Percentiles rank a stretch among this genome's conserved stretches.
phyloP scores from a whole-genome alignment of 1,140 invertebrate species.

The Goniozus legneri region DNA sequence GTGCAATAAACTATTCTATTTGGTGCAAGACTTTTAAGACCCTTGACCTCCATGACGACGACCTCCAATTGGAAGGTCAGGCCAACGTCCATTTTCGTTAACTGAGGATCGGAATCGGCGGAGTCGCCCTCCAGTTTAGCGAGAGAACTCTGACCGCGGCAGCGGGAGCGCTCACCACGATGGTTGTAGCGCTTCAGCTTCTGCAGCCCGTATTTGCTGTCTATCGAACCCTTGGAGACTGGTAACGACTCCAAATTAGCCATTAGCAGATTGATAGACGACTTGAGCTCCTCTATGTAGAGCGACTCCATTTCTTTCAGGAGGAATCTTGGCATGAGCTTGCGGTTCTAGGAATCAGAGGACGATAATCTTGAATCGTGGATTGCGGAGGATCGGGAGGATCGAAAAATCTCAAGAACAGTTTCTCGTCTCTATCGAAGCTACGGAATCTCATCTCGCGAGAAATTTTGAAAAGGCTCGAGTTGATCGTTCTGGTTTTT shows the following conservation, averaged over 20 bases:
- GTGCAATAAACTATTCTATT: conserved; percentile 99
- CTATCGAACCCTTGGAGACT: conserved; percentile 94
- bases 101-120: conserved; percentile 84
- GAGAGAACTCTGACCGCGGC: conserved; percentile 76
- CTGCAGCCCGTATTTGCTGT: conserved; percentile 95
- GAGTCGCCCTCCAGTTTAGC: conserved; percentile 89
- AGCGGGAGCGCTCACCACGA: conserved; percentile 55
- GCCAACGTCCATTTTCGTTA: conserved; percentile 96
- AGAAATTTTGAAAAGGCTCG: no score
- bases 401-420: no score
- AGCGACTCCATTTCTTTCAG: conserved; percentile 99
- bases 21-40: conserved; percentile 91
- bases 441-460: no score
- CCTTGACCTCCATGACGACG: conserved; percentile 97
- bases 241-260: conserved; percentile 98
- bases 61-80: conserved; percentile 96
- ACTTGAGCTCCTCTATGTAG: conserved; percentile 97
- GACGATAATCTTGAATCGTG: no score
- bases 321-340: conserved; percentile 98
- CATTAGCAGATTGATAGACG: conserved; percentile 97
- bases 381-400: neutral
- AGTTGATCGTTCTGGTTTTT: no score
- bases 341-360: conserved; percentile 73
- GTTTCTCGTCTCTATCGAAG: no score
- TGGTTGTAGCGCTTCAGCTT: conserved; percentile 94